These are phyloP conservation scores for Ornithoptera alexandrae DNA, from an alignment of 2,888 invertebrate species.

Conservation along the genomic window DNA sequence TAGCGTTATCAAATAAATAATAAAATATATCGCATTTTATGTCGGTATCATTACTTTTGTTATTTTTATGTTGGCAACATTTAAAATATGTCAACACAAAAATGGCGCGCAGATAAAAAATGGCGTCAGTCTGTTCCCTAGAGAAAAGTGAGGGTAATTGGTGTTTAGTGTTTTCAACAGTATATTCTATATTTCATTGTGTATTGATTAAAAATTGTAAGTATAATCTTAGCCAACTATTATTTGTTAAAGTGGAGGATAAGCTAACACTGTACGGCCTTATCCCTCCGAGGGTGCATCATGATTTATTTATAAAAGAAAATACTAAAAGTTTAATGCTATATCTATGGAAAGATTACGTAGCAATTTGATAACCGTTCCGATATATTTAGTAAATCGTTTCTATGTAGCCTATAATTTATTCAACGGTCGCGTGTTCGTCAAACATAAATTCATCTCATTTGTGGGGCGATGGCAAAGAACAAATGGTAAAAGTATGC, in stretches of 20 bases:
- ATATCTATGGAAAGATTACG: slow-evolving; percentile 4
- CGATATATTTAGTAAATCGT: slow-evolving; percentile 8
- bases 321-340: not conserved
- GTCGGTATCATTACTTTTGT: too few relatives aligned
- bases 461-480: slow-evolving; percentile 16
- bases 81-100: too few relatives aligned
- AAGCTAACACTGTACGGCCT: not conserved
- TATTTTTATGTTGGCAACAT: too few relatives aligned
- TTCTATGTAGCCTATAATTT: slow-evolving; percentile 22
- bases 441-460: slow-evolving; percentile 27
- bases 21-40: too few relatives aligned
- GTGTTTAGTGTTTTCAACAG: too few relatives aligned
- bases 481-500: slow-evolving; percentile 18
- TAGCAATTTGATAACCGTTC: slow-evolving; percentile 13
- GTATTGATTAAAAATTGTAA: too few relatives aligned
- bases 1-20: too few relatives aligned
- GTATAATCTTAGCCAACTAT: not conserved
- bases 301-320: not conserved
- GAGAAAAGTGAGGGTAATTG: too few relatives aligned
- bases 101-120: too few relatives aligned
- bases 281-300: not conserved
- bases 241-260: not conserved
- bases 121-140: too few relatives aligned
- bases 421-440: slow-evolving; percentile 24
- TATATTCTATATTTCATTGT: not conserved